phyloP scores from a whole-genome alignment of 2,113 vertebrate species.

The Bos taurus region ARS-UCD2.0 NC_037336.1:99771501-99772000 shows the following conservation, averaged over 20 bases:
- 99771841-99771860: accelerated
- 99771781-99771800: neutral
- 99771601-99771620: accelerated
- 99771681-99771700: too few species aligned
- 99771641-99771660: accelerated
- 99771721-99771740: neutral
- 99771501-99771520: accelerated
- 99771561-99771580: neutral
- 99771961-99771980: too few species aligned
- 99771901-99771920: accelerated
- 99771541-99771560: accelerated
- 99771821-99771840: neutral
- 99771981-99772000: neutral
- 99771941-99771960: too few species aligned
- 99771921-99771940: accelerated
- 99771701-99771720: neutral
- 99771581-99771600: neutral
- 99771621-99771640: accelerated
- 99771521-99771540: accelerated
- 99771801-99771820: too few species aligned
- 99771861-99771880: neutral
- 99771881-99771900: accelerated
- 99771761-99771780: neutral
- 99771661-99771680: accelerated
- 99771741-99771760: neutral